These are phyloP conservation scores for Drosophila phalerata DNA, from an alignment of 2,888 invertebrate genomes.

Conservation along the genomic window DNA sequence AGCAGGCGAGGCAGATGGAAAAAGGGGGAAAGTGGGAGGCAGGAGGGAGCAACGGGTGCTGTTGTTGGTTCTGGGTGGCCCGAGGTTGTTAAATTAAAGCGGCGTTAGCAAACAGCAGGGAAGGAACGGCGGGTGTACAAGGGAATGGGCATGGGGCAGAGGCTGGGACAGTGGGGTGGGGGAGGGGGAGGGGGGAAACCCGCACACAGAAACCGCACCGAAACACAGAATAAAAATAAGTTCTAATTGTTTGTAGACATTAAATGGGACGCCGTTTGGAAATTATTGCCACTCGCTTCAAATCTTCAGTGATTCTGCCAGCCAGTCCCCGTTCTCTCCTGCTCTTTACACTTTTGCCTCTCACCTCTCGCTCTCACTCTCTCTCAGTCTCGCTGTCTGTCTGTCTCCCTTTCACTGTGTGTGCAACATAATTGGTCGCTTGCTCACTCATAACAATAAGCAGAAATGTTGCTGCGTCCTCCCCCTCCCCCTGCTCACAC, in stretches of 20 bases:
- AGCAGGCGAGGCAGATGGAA: neutral
- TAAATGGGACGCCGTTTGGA: slow-evolving; percentile 77
- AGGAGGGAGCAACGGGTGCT: slow-evolving; percentile 15
- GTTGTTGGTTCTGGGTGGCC: slow-evolving; percentile 6
- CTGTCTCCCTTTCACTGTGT: slow-evolving; percentile 6
- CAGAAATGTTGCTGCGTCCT: slow-evolving; percentile 52
- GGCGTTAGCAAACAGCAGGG: slow-evolving; percentile 37
- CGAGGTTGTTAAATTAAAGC: slow-evolving; percentile 54
- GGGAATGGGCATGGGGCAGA: neutral
- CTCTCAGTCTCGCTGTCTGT: neutral
- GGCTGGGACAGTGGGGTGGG: neutral
- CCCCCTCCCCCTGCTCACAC: neutral
- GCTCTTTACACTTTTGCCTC: neutral
- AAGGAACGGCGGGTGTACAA: neutral
- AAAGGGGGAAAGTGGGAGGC: neutral
- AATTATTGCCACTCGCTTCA: slow-evolving; percentile 71
- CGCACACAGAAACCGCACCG: slow-evolving; percentile 27
- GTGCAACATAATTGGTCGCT: slow-evolving; percentile 67
- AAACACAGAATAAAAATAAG: slow-evolving; percentile 42
- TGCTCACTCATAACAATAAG: slow-evolving; percentile 69
- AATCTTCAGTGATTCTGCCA: slow-evolving; percentile 51
- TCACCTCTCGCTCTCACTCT: neutral
- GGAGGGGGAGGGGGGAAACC: neutral
- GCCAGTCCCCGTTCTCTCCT: neutral
- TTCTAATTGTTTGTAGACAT: slow-evolving; percentile 79